These are phyloP conservation scores for Gonatopus flavifemur DNA, from an alignment of 1,140 invertebrate species.

Conservation along the genomic window DNA sequence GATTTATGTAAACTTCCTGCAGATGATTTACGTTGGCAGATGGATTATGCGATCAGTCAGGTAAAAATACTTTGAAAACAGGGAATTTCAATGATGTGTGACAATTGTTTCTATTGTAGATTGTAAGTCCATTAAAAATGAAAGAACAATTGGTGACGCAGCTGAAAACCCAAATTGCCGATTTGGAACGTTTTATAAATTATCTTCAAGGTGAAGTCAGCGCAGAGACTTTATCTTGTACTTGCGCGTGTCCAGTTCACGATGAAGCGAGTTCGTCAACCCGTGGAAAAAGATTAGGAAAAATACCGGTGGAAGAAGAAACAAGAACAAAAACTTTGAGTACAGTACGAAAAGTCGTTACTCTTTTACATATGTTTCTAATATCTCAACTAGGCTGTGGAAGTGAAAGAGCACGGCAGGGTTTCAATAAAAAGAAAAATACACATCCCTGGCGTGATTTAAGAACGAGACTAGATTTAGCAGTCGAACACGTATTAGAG, in stretches of 20 bases:
- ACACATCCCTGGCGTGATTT: conserved; percentile 72
- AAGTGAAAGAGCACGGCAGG: conserved; percentile 71
- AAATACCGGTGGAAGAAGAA: conserved; percentile 37
- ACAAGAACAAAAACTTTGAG: conserved; percentile 62
- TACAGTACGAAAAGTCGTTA: conserved; percentile 81
- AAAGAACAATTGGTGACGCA: conserved; percentile 94
- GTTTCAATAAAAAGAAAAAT: conserved; percentile 71
- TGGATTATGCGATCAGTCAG: conserved; percentile 73
- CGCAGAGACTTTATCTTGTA: conserved; percentile 59
- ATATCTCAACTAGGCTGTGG: conserved; percentile 90
- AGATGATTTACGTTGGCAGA: conserved; percentile 79
- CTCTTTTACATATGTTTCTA: conserved; percentile 89
- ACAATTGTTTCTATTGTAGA: conserved; percentile 66
- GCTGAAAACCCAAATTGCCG: conserved; percentile 94
- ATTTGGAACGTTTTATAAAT: conserved; percentile 95
- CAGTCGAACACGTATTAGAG: conserved; percentile 78
- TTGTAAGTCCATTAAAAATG: conserved; percentile 92
- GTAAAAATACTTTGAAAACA: conserved; percentile 46
- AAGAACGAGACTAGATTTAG: conserved; percentile 88
- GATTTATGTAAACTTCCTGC: conserved; percentile 72
- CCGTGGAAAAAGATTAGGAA: conserved; percentile 44
- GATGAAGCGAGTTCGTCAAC: conserved; percentile 36
- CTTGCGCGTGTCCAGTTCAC: conserved; percentile 68
- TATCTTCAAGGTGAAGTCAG: conserved; percentile 84
- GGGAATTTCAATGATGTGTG: too few species aligned